Evolutionary conservation across 2,797 vertebrate species (phyloP).

Genomic region (Sebastes glaucus): DNA sequence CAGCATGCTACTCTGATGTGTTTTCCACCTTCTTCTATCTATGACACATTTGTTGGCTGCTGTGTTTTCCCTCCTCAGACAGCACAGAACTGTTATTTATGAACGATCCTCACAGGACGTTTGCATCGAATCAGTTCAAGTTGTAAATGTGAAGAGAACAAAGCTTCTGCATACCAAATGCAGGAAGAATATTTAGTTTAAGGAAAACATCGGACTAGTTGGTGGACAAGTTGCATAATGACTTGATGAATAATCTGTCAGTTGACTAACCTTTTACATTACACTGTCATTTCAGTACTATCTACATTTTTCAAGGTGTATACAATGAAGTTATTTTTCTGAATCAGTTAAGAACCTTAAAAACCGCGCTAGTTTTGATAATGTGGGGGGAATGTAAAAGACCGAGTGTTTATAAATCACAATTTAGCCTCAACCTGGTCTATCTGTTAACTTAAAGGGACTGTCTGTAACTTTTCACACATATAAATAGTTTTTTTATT

Average conservation of each 20-base stretch:
- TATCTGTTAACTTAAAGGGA: neutral
- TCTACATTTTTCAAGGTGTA: neutral
- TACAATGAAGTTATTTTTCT: neutral
- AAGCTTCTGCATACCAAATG: neutral
- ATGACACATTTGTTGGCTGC: conserved; percentile 15
- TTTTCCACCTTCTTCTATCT: conserved; percentile 7
- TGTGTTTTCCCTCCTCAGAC: neutral
- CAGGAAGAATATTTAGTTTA: neutral
- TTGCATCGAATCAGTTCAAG: neutral
- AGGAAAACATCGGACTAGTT: neutral
- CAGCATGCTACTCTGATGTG: neutral
- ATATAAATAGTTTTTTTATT: too few relatives aligned
- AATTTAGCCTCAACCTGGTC: neutral
- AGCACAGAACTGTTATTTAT: neutral
- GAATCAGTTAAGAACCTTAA: neutral
- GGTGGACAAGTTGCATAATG: neutral
- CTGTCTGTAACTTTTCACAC: too few relatives aligned
- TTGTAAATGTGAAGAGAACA: neutral
- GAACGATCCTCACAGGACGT: neutral
- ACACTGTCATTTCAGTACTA: too few relatives aligned
- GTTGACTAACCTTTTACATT: neutral
- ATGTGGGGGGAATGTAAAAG: neutral
- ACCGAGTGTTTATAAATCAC: neutral
- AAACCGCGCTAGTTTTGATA: neutral
- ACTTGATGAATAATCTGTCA: neutral